Percentiles rank a stretch among this genome's conserved stretches.
Conservation (phyloP, 1,140 invertebrate species). For the Dufourea novaeangliae region DNA sequence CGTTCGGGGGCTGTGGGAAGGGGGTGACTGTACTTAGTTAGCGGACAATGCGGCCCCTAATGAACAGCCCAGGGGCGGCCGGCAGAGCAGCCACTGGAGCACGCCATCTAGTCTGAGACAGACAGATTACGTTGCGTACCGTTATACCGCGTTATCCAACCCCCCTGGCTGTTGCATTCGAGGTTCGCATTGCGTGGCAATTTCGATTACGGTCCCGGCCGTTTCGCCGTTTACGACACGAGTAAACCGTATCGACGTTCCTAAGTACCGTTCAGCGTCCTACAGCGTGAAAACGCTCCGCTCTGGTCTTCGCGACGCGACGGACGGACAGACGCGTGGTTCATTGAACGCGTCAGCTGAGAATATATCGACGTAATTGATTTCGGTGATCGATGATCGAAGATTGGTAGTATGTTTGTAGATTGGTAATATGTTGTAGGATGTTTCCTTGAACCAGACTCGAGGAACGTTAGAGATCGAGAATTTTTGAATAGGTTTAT, state of each 20-base stretch:
- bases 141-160: slow-evolving; percentile 62
- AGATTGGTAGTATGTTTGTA: no score
- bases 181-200: slow-evolving; percentile 57
- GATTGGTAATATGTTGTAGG: no score
- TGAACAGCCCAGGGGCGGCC: slow-evolving; percentile 80
- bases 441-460: no score
- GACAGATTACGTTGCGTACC: slow-evolving; percentile 78
- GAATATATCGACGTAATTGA: background rate
- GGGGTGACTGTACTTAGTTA: slow-evolving; percentile 80
- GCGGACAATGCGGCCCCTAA: slow-evolving; percentile 82
- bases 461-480: background rate
- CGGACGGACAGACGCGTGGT: no score
- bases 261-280: slow-evolving; percentile 6
- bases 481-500: no score
- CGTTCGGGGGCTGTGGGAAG: slow-evolving; percentile 68
- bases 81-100: slow-evolving; percentile 72
- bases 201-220: slow-evolving; percentile 52
- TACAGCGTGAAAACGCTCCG: slow-evolving; percentile 23
- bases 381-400: background rate
- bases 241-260: slow-evolving; percentile 46
- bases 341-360: no score
- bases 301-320: background rate
- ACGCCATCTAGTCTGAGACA: slow-evolving; percentile 75
- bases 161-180: slow-evolving; percentile 45
- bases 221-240: slow-evolving; percentile 49